Percentiles rank a stretch among this genome's conserved stretches.
Conservation (phyloP, 2,113 vertebrate genomes). For the Pica pica region DNA sequence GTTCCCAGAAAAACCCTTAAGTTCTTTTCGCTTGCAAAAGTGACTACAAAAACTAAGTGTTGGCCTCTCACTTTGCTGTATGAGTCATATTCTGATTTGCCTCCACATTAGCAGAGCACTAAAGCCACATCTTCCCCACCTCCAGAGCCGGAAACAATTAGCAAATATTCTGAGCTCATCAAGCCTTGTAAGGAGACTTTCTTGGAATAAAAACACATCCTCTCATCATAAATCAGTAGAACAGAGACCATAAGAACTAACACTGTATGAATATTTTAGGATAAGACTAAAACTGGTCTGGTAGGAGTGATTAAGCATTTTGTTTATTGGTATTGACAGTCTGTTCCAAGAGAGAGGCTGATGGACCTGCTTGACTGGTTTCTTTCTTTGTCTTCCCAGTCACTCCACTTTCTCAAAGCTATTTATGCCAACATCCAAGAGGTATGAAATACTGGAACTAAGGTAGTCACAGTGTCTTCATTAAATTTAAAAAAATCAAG, state of each 20-base stretch:
- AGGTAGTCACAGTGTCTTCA: not conserved
- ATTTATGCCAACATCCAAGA: not conserved
- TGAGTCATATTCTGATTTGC: not conserved
- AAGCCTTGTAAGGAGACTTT: not conserved
- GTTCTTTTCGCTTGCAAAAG: not conserved
- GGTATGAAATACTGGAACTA: not conserved
- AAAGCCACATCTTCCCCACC: not conserved
- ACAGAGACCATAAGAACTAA: not conserved
- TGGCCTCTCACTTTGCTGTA: not conserved
- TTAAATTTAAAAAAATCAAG: not conserved
- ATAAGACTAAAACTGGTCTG: not conserved
- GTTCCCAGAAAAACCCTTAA: not conserved
- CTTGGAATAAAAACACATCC: not conserved
- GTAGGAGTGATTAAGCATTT: not conserved
- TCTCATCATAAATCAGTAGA: not conserved
- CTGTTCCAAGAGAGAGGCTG: not conserved
- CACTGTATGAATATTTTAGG: not conserved
- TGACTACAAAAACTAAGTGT: not conserved
- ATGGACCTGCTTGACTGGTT: not conserved
- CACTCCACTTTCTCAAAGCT: not conserved
- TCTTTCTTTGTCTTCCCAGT: not conserved
- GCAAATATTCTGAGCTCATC: not conserved
- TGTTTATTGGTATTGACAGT: not conserved
- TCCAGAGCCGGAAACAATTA: not conserved
- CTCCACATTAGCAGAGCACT: not conserved